Evolutionary conservation across 2,888 invertebrate genomes (phyloP).

Genomic region (Cybosia mesomella): DNA sequence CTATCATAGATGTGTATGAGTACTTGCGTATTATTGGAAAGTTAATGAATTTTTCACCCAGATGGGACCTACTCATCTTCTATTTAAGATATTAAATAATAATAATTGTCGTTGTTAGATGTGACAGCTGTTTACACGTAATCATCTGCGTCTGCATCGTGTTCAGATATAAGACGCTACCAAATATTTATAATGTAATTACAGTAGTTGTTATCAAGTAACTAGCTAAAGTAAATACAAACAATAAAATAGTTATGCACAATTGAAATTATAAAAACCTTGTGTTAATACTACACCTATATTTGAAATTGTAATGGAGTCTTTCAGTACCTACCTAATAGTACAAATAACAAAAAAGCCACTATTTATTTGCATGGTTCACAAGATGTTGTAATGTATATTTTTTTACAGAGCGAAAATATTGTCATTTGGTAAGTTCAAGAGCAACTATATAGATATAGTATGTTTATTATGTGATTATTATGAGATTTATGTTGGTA

Average conservation of each 20-base stretch:
- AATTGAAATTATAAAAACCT: neutral
- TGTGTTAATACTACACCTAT: neutral
- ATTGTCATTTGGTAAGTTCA: neutral
- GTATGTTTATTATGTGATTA: too few species aligned
- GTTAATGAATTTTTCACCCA: too few species aligned
- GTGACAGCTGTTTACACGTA: neutral
- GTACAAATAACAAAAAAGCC: neutral
- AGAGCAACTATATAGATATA: too few species aligned
- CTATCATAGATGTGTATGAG: conserved; percentile 20
- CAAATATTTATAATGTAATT: conserved; percentile 31
- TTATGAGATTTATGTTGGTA: too few species aligned
- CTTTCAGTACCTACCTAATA: neutral
- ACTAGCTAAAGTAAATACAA: conserved; percentile 33
- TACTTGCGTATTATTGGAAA: too few species aligned
- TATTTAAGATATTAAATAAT: neutral
- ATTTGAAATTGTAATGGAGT: neutral
- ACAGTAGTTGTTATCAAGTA: conserved; percentile 37
- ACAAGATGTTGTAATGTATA: neutral
- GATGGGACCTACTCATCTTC: neutral
- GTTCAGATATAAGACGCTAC: neutral
- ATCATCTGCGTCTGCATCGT: conserved; percentile 14
- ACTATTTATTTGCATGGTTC: neutral
- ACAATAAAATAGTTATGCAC: neutral
- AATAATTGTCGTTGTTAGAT: neutral
- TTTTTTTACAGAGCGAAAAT: neutral